Base-by-base conservation (phyloP, 2,797 vertebrate genomes). In the Anomalospiza imberbis region DNA sequence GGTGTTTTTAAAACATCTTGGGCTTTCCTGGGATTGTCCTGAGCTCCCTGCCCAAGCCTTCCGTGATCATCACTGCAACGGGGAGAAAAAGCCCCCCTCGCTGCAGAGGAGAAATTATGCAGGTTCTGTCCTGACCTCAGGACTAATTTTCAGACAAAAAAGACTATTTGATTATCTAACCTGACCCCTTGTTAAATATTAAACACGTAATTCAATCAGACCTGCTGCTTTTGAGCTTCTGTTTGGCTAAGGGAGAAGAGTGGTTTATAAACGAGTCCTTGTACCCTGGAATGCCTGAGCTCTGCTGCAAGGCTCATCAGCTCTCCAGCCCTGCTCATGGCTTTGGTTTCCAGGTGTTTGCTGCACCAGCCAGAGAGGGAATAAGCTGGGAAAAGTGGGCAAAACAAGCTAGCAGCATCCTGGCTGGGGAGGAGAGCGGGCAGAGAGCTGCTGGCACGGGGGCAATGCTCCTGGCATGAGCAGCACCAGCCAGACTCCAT, bases 11-110 rank as follows among this genome's bases (percentile, higher is more conserved):
- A 74, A 81, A 25, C 44, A 53, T 15, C 63, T 48, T 29, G 3
- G 53, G 34, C 50, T 80, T 78, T 67, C 17, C 47, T 15, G 51
- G 44, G 25, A 28, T 73, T 63, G 57, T 88, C 34, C 44, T 17
- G 76, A 85, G n/a, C 57, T 73, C 68, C 55, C 32, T 53, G 65
- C 44, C 72, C 32, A 6, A 55, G 45, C 31, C 47, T 44, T 65
- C 67, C 0, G 0, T 32, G 34, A 14, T 60, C 28, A 0, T 29
- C 38, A 12, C 10, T 54, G 77, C 51, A 10, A 13, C 1, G 7
- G 55, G 10, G 58, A 51, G 68, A 13, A 60, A 38, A 0, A 20
- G 28, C 63, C 55, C 34, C 8, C 38, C 60, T 62, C 29, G 61
- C 82, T 31, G 16, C 32, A 28, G 34, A 58, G 36, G 21, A 32